A percentile compares a stretch with the other conserved stretches of the same genome.
These are phyloP conservation scores for Brevimyrus niger DNA, from an alignment of 2,113 vertebrate genomes.

Conservation along the genomic window DNA sequence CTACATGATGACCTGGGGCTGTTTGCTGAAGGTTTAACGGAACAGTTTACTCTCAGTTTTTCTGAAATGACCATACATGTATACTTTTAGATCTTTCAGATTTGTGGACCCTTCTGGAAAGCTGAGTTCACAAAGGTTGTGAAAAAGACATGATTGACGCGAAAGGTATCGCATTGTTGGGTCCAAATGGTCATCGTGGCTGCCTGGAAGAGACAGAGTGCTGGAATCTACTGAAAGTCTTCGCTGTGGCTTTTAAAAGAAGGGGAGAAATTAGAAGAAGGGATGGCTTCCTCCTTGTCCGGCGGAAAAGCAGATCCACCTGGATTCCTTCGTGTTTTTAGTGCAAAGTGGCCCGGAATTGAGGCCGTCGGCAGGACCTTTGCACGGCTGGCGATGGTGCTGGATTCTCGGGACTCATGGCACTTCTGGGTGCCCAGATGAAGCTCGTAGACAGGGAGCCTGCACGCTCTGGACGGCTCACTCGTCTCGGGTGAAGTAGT, in stretches of 20 bases:
- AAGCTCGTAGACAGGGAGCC: not conserved
- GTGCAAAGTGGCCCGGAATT: not conserved
- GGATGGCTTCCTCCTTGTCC: not conserved
- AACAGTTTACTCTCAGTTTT: not conserved
- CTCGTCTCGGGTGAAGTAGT: not conserved
- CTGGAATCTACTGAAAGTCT: not conserved
- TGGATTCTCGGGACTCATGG: not conserved
- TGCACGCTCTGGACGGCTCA: not conserved
- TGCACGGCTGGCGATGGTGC: not conserved
- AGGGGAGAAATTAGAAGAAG: not conserved
- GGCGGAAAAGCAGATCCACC: not conserved
- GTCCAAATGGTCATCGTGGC: not conserved
- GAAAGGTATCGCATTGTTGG: not conserved
- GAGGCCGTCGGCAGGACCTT: not conserved
- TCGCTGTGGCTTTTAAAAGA: not conserved
- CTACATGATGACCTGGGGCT: not conserved
- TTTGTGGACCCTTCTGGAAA: not conserved
- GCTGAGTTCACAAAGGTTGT: not conserved
- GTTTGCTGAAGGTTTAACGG: not conserved
- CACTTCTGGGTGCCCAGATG: not conserved
- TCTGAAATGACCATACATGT: not conserved
- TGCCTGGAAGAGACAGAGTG: not conserved
- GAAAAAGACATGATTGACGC: not conserved
- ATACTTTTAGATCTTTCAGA: not conserved
- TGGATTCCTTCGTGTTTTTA: not conserved